These are phyloP conservation scores for Mimachlamys varia DNA, from an alignment of 2,888 invertebrate genomes.

Conservation along the genomic window DNA sequence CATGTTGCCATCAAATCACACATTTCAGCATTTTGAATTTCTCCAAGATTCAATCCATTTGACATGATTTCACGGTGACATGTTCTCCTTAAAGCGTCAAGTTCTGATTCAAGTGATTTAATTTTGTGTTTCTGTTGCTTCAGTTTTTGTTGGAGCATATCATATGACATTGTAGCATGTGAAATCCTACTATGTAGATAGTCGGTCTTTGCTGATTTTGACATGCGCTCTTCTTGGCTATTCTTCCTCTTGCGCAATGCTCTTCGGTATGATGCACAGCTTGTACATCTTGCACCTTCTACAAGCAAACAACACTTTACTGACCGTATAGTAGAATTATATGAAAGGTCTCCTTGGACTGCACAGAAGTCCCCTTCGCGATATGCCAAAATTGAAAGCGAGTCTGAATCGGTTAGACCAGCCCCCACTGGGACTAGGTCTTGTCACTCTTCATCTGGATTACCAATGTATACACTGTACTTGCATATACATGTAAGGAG, in stretches of 20 bases:
- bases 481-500: conserved; percentile 23
- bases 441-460: conserved; percentile 42
- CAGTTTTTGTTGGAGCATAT: conserved; percentile 38
- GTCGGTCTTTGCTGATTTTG: no score
- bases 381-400: conserved; percentile 34
- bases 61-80: background rate
- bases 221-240: background rate
- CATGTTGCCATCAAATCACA: conserved; percentile 43
- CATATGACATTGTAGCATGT: conserved; percentile 40
- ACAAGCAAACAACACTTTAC: conserved; percentile 37
- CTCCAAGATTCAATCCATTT: conserved; percentile 36
- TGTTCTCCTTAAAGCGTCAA: conserved; percentile 40
- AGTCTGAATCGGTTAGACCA: conserved; percentile 28
- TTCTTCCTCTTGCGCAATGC: background rate
- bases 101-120: conserved; percentile 39
- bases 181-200: no score
- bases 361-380: conserved; percentile 48
- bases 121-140: conserved; percentile 49
- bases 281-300: conserved; percentile 38
- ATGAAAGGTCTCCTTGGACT: background rate
- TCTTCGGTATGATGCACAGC: conserved; percentile 23
- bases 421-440: conserved; percentile 40
- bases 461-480: conserved; percentile 46
- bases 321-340: conserved; percentile 43
- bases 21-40: conserved; percentile 40